These are phyloP conservation scores for Drosophila ananassae DNA, from an alignment of 1,140 invertebrate species.

Conservation along the genomic window DNA sequence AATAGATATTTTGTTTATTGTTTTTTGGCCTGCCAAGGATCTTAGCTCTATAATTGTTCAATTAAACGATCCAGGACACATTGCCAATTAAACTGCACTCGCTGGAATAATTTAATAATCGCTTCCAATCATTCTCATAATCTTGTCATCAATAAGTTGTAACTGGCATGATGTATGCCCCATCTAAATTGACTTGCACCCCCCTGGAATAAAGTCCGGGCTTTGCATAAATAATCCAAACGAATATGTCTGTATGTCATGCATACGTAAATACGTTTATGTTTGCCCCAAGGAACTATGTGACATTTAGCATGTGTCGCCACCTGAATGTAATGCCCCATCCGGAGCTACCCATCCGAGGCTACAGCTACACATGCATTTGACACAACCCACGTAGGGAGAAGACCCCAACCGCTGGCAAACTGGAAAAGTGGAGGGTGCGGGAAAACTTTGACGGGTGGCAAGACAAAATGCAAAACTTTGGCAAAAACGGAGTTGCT, in stretches of 20 bases:
- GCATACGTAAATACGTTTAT: constrained; percentile 14
- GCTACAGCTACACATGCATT: constrained; percentile 60
- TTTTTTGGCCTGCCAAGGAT: too few relatives aligned
- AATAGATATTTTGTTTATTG: too few relatives aligned
- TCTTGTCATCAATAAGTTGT: constrained; percentile 38
- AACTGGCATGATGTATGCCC: constrained; percentile 29
- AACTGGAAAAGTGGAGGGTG: not conserved
- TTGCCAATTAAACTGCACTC: not conserved
- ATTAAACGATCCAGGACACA: not conserved
- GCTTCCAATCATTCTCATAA: constrained; percentile 28
- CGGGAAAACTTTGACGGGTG: constrained; percentile 36
- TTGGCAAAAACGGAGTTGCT: constrained; percentile 68
- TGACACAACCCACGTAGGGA: constrained; percentile 56
- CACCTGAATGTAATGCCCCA: constrained; percentile 76
- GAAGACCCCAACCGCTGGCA: not conserved
- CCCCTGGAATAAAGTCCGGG: constrained; percentile 14
- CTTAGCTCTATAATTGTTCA: not conserved
- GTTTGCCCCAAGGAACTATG: constrained; percentile 60
- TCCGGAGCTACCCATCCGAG: constrained; percentile 10
- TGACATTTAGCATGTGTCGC: constrained; percentile 78
- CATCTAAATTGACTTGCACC: constrained; percentile 30
- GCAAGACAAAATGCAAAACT: constrained; percentile 72
- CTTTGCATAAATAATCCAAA: constrained; percentile 55
- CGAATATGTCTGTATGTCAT: constrained; percentile 32
- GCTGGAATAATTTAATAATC: constrained; percentile 15